Evolutionary conservation across 92 coral and sea anemone genomes (phyloP), one percentile per base, ranked within the genome.

Genomic region (Phenganax stokvisi): DNA sequence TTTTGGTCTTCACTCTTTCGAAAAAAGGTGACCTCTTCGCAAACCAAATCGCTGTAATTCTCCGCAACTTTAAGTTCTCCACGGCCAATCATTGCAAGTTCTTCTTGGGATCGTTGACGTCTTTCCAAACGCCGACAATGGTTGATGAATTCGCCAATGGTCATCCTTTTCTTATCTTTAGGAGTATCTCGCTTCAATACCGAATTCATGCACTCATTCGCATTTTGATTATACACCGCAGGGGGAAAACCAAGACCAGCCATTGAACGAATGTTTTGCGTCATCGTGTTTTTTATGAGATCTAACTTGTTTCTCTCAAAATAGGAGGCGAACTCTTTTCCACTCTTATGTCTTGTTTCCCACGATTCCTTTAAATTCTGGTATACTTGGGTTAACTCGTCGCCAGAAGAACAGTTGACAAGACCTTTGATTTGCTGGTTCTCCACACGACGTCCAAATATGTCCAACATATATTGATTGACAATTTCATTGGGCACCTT

Each of bases 1-100:
- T 64, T 64, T 20, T 64, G 70, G 3, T 20, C 70, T 64, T 64
- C 70, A 64, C 37, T 64, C 31, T 64, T 64, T 64, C 70, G 70
- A 44, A 64, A 64, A 64, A 64, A 64, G 27, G 8, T 64, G 31
- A 64, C 70, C 9, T 64, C 70, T 64, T 64, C 70, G 70, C 70
- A 64, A 64, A 12, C 27, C 70, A 64, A 64, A 44, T 64, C 70
- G 47, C 70, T 64, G 70, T 64, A 64, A 20, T 64, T 44, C 20
- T 64, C 70, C 6, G 70, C 27, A n/a, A 64, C 37, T 12, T 64
- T 64, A 8, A 64, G 30, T 64, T 64, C 70, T 64, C 70, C 70
- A 0, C 70, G 70, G 20, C 70, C 70, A 64, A 64, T 64, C 70
- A 64, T 64, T 17, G 70, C 70, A 64, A 64, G 70, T 64, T 64